Percentiles rank a stretch among this genome's conserved stretches.
These are phyloP conservation scores for Nephrotoma appendiculata DNA, from an alignment of 2,888 invertebrate genomes.

Conservation along the genomic window DNA sequence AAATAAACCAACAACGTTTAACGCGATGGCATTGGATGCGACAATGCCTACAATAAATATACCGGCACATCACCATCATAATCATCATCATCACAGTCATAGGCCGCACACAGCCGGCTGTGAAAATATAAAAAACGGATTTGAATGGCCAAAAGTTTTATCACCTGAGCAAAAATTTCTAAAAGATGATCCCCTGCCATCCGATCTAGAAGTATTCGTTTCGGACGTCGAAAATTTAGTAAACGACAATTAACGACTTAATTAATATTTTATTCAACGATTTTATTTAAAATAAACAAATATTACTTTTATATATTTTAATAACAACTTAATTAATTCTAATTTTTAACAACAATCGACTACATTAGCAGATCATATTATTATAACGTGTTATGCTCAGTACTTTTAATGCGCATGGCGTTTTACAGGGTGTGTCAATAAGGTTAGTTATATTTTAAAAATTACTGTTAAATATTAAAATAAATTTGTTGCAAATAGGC, in stretches of 20 bases:
- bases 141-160: slow-evolving; percentile 15
- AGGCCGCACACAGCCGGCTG: slow-evolving; percentile 19
- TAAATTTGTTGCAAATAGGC: no score
- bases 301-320: neutral
- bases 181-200: slow-evolving; percentile 17
- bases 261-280: neutral
- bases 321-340: neutral
- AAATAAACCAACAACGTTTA: slow-evolving; percentile 3
- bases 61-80: neutral
- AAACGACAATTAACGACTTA: slow-evolving; percentile 14
- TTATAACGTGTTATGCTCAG: neutral
- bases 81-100: slow-evolving; percentile 6
- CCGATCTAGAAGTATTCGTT: slow-evolving; percentile 30
- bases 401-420: neutral
- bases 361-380: neutral
- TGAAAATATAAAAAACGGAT: slow-evolving; percentile 14
- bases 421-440: neutral
- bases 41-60: slow-evolving; percentile 8
- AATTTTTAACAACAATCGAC: no score
- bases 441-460: neutral
- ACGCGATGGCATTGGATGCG: slow-evolving; percentile 8
- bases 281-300: neutral
- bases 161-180: neutral
- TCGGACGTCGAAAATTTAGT: slow-evolving; percentile 32
- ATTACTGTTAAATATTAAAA: no score